Conservation (phyloP, 2,797 vertebrate genomes). For the Scomberomorus guttatus region DNA sequence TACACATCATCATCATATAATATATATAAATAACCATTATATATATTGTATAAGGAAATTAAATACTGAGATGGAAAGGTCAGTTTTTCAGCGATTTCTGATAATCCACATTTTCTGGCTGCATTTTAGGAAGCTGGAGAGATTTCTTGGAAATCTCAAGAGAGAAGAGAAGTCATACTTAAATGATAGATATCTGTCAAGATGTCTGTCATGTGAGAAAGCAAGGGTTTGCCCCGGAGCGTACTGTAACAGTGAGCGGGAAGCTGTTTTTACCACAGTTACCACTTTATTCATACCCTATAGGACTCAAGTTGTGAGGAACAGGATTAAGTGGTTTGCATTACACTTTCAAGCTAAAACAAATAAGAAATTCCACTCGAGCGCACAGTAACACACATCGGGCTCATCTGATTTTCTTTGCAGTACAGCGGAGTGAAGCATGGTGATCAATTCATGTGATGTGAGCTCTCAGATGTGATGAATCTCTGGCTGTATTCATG, state of each 20-base stretch:
- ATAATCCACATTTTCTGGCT: conserved; percentile 11
- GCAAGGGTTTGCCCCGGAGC: conserved; percentile 39
- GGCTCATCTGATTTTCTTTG: conserved; percentile 18
- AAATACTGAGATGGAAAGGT: conserved; percentile 1
- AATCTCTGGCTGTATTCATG: conserved; percentile 12
- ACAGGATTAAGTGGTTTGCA: conserved; percentile 46
- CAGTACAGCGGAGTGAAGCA: background rate
- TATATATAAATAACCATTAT: background rate
- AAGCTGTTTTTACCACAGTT: conserved; percentile 48
- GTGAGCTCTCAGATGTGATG: conserved; percentile 19
- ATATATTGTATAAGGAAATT: background rate
- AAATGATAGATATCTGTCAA: conserved; percentile 61
- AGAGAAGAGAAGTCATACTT: conserved; percentile 8
- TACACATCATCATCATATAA: conserved; percentile 8
- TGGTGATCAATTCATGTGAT: conserved; percentile 14
- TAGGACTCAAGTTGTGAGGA: conserved; percentile 29
- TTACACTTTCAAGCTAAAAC: conserved; percentile 39
- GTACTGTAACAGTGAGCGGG: conserved; percentile 34
- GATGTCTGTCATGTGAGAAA: conserved; percentile 50
- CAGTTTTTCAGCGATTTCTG: background rate
- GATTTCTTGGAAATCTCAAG: conserved; percentile 39
- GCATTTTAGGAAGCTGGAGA: conserved; percentile 2
- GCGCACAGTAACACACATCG: conserved; percentile 4
- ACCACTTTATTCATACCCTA: conserved; percentile 28
- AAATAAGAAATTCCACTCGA: conserved; percentile 31